A percentile compares a stretch with the other conserved stretches of the same genome.
Conservation (phyloP, 1,140 invertebrate genomes). For the Lepidurus packardi region DNA sequence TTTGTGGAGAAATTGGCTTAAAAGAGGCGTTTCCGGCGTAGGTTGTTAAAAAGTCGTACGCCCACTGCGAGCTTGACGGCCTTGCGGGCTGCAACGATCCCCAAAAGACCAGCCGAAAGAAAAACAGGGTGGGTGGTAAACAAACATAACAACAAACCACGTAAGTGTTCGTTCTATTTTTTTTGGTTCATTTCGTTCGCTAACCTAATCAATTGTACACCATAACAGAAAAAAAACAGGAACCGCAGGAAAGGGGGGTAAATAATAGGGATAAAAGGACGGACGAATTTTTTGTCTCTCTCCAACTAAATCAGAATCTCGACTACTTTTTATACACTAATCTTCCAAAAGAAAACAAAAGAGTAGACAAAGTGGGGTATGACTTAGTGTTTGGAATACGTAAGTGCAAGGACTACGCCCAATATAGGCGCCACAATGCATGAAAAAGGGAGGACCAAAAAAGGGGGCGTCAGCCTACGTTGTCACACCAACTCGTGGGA, state of each 20-base stretch:
- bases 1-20: slow-evolving; percentile 2
- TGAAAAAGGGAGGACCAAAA: slow-evolving; percentile 2
- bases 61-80: slow-evolving; percentile 82
- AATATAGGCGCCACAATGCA: slow-evolving; percentile 6
- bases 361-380: not conserved
- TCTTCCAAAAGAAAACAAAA: not conserved
- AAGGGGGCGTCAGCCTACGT: not conserved
- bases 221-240: slow-evolving; percentile 2
- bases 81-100: slow-evolving; percentile 70
- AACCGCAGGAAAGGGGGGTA: slow-evolving; percentile 1
- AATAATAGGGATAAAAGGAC: not conserved
- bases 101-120: slow-evolving; percentile 10
- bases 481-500: not conserved
- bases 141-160: slow-evolving; percentile 27
- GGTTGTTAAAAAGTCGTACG: slow-evolving; percentile 89
- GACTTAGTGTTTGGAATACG: not conserved
- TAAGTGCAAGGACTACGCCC: slow-evolving; percentile 5
- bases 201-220: slow-evolving; percentile 12
- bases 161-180: slow-evolving; percentile 27
- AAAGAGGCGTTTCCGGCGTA: slow-evolving; percentile 50
- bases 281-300: too few species aligned
- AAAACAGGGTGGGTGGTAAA: slow-evolving; percentile 5
- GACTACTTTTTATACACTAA: too few species aligned
- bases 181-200: not conserved
- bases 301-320: too few species aligned